These are phyloP conservation scores for Nothocercus julius DNA, from an alignment of 2,113 vertebrate species.

Conservation along the genomic window DNA sequence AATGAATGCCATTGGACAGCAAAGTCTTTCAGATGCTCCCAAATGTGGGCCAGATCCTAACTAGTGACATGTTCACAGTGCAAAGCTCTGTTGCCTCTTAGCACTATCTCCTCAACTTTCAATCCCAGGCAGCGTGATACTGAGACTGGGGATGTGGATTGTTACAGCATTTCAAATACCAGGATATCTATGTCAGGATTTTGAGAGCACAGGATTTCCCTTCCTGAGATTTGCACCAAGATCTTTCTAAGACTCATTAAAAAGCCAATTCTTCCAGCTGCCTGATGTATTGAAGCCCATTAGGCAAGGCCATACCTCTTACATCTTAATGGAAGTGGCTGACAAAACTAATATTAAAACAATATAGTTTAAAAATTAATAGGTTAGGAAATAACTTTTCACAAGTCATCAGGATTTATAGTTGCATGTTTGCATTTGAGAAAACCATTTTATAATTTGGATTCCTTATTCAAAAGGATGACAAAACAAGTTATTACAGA, in stretches of 20 bases:
- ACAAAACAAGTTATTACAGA: neutral
- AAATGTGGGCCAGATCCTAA: neutral
- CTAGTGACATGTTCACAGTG: neutral
- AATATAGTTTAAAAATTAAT: neutral
- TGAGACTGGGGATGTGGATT: neutral
- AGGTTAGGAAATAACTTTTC: constrained; percentile 13
- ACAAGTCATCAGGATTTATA: constrained; percentile 9
- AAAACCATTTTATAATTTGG: neutral
- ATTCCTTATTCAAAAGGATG: neutral
- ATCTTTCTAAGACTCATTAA: neutral
- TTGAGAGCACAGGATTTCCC: constrained; percentile 2
- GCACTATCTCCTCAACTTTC: neutral
- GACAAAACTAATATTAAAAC: constrained; percentile 35
- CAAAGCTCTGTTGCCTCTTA: neutral
- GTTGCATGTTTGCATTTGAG: neutral
- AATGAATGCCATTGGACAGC: neutral
- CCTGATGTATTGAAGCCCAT: neutral
- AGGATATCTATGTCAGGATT: constrained; percentile 13
- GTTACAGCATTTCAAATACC: neutral
- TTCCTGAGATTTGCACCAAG: constrained; percentile 41
- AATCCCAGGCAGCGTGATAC: neutral
- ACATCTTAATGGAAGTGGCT: constrained; percentile 1
- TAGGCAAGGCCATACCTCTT: neutral
- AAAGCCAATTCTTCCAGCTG: constrained; percentile 24
- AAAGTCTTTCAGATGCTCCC: neutral